phyloP scores from a whole-genome alignment of 2,888 invertebrate genomes.

The Agrotis clavis region DNA sequence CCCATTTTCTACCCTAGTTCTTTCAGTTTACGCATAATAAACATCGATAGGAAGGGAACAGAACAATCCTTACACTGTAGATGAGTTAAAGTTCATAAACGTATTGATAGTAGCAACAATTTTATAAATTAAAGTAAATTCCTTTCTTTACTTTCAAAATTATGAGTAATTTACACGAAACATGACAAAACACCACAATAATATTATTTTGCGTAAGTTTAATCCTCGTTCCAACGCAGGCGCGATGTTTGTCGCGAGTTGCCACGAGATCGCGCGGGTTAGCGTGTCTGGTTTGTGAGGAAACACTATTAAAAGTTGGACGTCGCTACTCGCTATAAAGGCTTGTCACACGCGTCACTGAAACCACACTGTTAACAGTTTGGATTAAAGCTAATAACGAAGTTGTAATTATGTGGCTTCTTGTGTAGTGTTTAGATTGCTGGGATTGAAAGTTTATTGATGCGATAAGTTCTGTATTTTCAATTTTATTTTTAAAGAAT shows the following conservation, averaged over 20 bases:
- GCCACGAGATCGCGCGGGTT: slow-evolving; percentile 5
- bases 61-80: neutral
- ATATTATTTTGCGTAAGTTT: slow-evolving; percentile 42
- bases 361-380: slow-evolving; percentile 34
- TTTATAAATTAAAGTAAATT: neutral
- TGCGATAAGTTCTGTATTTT: slow-evolving; percentile 5
- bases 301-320: slow-evolving; percentile 61
- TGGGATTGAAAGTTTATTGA: slow-evolving; percentile 7
- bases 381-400: slow-evolving; percentile 37
- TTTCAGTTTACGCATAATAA: too few relatives aligned
- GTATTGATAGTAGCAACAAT: neutral
- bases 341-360: slow-evolving; percentile 34
- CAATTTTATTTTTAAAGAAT: neutral
- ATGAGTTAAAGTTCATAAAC: neutral
- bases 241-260: slow-evolving; percentile 28
- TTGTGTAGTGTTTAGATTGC: neutral
- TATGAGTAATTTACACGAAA: neutral
- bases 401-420: slow-evolving; percentile 19
- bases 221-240: slow-evolving; percentile 35
- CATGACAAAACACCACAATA: slow-evolving; percentile 17
- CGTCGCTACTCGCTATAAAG: slow-evolving; percentile 23
- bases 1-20: neutral
- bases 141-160: neutral
- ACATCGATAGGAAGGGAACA: too few relatives aligned
- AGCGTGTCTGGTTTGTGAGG: slow-evolving; percentile 5